phyloP scores from a whole-genome alignment of 2,113 vertebrate species.

The Lophochroa leadbeateri region DNA sequence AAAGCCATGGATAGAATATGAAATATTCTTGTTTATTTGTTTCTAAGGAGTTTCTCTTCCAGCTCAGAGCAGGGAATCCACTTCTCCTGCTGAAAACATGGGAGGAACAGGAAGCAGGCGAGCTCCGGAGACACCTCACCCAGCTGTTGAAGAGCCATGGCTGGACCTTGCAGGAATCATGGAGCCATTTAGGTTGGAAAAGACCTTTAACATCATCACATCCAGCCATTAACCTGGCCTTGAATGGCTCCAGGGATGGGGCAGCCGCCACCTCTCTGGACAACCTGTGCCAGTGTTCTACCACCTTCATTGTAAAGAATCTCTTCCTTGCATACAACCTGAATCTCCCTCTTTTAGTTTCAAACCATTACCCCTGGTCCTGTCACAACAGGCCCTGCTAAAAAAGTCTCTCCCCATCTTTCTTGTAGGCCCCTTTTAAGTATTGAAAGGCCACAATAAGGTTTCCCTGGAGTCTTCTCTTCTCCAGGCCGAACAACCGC shows the following conservation, averaged over 20 bases:
- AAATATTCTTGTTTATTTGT: not conserved
- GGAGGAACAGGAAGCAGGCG: not conserved
- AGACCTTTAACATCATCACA: not conserved
- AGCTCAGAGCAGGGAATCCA: not conserved
- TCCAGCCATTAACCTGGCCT: not conserved
- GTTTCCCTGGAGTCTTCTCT: not conserved
- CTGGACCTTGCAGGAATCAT: not conserved
- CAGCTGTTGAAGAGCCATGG: not conserved
- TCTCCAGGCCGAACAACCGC: not conserved
- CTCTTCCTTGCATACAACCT: not conserved
- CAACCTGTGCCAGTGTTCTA: not conserved
- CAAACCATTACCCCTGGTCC: not conserved
- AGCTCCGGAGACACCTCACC: not conserved
- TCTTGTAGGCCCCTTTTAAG: not conserved
- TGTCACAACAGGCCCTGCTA: not conserved
- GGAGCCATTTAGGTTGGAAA: not conserved
- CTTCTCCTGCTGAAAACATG: not conserved
- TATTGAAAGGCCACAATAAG: not conserved
- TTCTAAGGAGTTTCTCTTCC: not conserved
- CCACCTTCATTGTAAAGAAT: not conserved
- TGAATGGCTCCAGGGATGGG: not conserved
- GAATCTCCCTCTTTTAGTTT: not conserved
- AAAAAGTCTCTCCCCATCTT: not conserved
- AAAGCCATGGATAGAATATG: accelerated
- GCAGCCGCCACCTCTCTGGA: not conserved